phyloP scores from a whole-genome alignment of 2,888 invertebrate genomes.

The Epinotia nisella region DNA sequence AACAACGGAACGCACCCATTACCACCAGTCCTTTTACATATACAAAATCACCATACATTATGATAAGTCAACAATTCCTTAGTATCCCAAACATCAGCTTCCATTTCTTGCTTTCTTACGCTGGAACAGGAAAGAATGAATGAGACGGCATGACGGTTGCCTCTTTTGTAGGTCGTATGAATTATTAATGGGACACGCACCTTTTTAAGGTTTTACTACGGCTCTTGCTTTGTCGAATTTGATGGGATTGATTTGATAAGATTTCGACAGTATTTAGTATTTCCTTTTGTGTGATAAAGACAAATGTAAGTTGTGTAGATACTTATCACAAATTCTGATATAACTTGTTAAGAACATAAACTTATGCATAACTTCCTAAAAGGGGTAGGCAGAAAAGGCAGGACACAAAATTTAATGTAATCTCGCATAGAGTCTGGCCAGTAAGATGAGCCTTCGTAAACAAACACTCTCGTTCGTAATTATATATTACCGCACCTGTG shows the following conservation, averaged over 20 bases:
- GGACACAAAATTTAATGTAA: too few species aligned
- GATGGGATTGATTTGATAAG: not conserved
- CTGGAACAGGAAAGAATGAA: not conserved
- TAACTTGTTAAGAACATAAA: too few species aligned
- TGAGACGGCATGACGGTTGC: not conserved
- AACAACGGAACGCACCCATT: not conserved
- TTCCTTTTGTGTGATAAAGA: not conserved
- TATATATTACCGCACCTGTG: too few species aligned
- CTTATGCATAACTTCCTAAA: too few species aligned
- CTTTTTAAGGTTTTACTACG: not conserved
- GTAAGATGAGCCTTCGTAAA: too few species aligned
- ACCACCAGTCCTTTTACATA: not conserved
- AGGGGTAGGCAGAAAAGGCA: too few species aligned
- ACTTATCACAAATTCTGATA: too few species aligned
- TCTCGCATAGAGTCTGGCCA: too few species aligned
- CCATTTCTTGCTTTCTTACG: not conserved
- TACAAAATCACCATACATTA: conserved; percentile 2
- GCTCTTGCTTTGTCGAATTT: not conserved
- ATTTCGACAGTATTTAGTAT: not conserved
- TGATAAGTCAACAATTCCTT: not conserved
- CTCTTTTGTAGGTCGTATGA: not conserved
- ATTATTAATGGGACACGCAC: not conserved
- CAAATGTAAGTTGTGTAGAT: too few species aligned
- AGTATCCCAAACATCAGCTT: not conserved
- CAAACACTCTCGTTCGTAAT: too few species aligned